Evolutionary conservation across 1,140 invertebrate species (phyloP), one percentile per base, ranked within the genome.

Genomic region (Drosophila kikkawai): DNA sequence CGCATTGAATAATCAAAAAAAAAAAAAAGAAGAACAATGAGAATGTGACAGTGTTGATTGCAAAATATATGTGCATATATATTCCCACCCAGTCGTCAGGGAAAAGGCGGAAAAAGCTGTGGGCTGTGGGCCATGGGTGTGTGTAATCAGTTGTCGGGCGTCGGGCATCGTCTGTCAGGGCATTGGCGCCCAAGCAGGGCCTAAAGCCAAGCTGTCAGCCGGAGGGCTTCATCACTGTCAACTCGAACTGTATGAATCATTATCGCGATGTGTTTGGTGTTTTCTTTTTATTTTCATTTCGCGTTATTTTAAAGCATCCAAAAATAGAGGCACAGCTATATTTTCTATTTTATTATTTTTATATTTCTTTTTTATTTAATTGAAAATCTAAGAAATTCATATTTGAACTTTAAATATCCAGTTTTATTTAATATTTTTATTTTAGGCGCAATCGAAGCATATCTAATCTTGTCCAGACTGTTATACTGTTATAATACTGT

Each of bases 161-260:
- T 12, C 42, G 42, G 36, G 42, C 41, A 17, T 42, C 44, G 64
- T 65, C 61, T 45, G 67, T 67, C 67, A 53, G 61, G 47, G n/a
- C 67, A 70, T 67, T 45, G 67, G 61, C 26, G 47, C 66, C 45
- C 45, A 13, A 26, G 22, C 36, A 51, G 64, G 50, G 63, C 66
- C 26, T 44, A 53, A 37, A 53, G 60, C 36, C 61, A 42, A 29
- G 39, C 63, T 70, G 67, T 56, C 67, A 70, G 22, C 48, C 48
- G 7, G 64, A 39, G 34, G 67, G 63, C 67, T 70, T 70, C 67
- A 69, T 70, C 67, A 70, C 64, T 70, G 67, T 70, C 67, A 70
- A 37, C 39, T 34, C 64, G 66, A 51, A 29, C 37, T 36, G 47
- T 39, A 32, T 26, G 39, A 36, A 56, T 70, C 48, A 70, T 70